A percentile compares a stretch with the other conserved stretches of the same genome.
Evolutionary conservation across 2,113 vertebrate species (phyloP).

Genomic region (Eudyptes chrysolophus): DNA sequence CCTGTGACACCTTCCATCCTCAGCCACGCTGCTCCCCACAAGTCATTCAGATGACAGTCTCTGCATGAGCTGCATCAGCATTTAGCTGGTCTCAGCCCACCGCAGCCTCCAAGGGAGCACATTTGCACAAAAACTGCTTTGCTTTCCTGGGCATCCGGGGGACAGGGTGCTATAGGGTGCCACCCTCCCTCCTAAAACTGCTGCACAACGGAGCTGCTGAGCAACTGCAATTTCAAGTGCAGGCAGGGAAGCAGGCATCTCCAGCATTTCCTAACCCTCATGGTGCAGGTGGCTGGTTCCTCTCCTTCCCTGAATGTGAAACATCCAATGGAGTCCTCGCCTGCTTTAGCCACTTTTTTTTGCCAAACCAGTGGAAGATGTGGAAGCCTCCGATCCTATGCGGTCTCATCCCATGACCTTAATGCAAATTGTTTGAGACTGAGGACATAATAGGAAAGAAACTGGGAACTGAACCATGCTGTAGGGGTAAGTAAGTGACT

Average conservation of each 20-base stretch:
- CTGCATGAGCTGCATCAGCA: neutral
- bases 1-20: neutral
- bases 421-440: neutral
- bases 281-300: neutral
- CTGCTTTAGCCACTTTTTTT: neutral
- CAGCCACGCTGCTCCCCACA: neutral
- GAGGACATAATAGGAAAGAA: neutral
- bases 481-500: neutral
- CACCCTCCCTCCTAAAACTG: neutral
- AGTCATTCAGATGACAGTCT: neutral
- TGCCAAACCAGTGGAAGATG: neutral
- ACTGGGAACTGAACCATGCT: neutral
- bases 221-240: neutral
- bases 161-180: neutral
- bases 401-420: neutral
- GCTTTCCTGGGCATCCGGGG: neutral
- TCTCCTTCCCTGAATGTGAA: neutral
- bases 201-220: neutral
- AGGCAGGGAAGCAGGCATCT: neutral
- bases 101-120: neutral
- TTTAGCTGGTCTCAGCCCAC: neutral
- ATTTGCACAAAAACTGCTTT: neutral
- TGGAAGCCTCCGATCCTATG: neutral
- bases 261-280: neutral
- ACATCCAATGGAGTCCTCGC: neutral